phyloP scores from a whole-genome alignment of 2,888 invertebrate genomes.

The Myopa testacea region DNA sequence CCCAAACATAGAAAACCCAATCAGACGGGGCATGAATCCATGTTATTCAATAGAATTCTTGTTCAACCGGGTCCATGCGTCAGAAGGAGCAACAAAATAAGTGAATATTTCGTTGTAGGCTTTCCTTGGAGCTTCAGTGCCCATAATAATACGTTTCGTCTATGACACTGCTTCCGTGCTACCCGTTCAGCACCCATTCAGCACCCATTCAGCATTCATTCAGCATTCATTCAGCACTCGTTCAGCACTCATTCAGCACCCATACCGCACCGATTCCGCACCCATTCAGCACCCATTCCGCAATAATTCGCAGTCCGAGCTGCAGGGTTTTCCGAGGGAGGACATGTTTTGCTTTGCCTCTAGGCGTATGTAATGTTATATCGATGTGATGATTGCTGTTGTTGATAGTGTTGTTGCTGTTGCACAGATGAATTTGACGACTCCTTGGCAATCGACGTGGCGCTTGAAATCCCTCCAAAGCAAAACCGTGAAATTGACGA shows the following conservation, averaged over 20 bases:
- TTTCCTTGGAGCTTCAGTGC: background rate
- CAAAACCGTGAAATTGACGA: slow-evolving; percentile 7
- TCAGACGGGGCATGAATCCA: too few relatives aligned
- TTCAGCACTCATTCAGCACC: too few relatives aligned
- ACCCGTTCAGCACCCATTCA: background rate
- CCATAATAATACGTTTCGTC: background rate
- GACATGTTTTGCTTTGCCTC: background rate
- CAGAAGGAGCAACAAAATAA: too few relatives aligned
- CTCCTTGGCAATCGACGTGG: background rate
- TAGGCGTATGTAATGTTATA: background rate
- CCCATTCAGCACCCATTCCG: too few relatives aligned
- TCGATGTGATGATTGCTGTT: slow-evolving; percentile 32
- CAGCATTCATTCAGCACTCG: too few relatives aligned
- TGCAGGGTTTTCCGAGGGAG: background rate
- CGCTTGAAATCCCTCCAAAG: background rate
- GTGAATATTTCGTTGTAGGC: background rate
- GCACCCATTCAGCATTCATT: background rate
- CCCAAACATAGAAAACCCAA: too few relatives aligned
- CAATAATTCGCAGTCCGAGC: background rate
- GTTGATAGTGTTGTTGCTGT: slow-evolving; percentile 31
- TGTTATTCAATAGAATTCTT: too few relatives aligned
- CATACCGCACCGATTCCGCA: too few relatives aligned
- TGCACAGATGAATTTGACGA: slow-evolving; percentile 38
- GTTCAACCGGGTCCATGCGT: too few relatives aligned
- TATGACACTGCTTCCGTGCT: background rate